Evolutionary conservation across 1,140 invertebrate species (phyloP).

Genomic region (Tenebrio molitor): DNA sequence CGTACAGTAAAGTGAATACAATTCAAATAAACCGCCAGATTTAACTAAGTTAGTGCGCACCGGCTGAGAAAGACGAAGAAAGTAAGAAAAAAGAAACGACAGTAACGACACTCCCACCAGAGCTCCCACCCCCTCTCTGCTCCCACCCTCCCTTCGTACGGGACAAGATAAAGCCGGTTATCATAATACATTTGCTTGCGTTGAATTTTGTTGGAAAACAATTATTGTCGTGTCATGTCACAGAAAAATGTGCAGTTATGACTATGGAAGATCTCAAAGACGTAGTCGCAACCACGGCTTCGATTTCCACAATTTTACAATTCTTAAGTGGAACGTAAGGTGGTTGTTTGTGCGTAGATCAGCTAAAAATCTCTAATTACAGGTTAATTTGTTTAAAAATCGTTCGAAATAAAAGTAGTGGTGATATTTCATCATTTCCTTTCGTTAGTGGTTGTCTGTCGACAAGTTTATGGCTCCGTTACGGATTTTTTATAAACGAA

Average conservation of each 20-base stretch:
- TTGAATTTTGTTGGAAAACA: background rate
- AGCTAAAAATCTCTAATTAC: conserved; percentile 62
- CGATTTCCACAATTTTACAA: conserved; percentile 77
- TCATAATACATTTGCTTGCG: too few relatives aligned
- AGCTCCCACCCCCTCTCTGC: too few relatives aligned
- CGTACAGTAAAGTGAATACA: too few relatives aligned
- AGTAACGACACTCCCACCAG: too few relatives aligned
- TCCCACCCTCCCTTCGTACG: too few relatives aligned
- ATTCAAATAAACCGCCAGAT: too few relatives aligned
- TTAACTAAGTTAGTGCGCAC: too few relatives aligned
- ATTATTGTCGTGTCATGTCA: background rate
- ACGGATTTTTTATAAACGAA: conserved; percentile 78
- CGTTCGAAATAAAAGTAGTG: conserved; percentile 75
- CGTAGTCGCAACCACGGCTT: conserved; percentile 73
- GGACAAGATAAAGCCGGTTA: too few relatives aligned
- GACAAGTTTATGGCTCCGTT: conserved; percentile 77
- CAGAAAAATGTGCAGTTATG: conserved; percentile 52
- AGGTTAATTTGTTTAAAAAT: conserved; percentile 79
- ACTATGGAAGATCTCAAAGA: conserved; percentile 65
- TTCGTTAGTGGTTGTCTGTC: conserved; percentile 83
- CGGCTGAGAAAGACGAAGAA: too few relatives aligned
- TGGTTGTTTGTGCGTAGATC: conserved; percentile 46
- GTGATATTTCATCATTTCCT: conserved; percentile 78
- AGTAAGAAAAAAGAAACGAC: too few relatives aligned
- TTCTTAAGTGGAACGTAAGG: conserved; percentile 79